phyloP scores from a whole-genome alignment of 2,888 invertebrate species.

The Amblyjoppa fuscipennis region DNA sequence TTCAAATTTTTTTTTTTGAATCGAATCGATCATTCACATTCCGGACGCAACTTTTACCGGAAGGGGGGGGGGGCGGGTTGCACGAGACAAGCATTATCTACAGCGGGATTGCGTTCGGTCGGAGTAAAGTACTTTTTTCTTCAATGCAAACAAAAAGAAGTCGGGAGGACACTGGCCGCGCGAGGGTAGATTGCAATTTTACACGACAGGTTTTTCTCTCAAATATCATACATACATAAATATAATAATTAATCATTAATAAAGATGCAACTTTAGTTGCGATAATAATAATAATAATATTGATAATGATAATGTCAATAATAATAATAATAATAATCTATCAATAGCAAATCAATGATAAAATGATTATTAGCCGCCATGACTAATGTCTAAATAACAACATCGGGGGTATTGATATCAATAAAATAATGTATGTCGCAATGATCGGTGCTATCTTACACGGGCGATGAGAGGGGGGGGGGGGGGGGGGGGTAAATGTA shows the following conservation, averaged over 20 bases:
- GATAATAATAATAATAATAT: constrained; percentile 70
- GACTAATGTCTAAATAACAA: constrained; percentile 59
- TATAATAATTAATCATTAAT: constrained; percentile 79
- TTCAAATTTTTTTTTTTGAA: not conserved
- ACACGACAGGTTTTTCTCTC: constrained; percentile 75
- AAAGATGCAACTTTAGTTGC: constrained; percentile 65
- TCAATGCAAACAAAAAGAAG: constrained; percentile 37
- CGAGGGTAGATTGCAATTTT: constrained; percentile 76
- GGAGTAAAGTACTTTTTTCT: constrained; percentile 72
- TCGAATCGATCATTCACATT: constrained; percentile 39
- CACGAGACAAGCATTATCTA: constrained; percentile 81
- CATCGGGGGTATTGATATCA: constrained; percentile 39
- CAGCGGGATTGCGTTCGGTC: constrained; percentile 72
- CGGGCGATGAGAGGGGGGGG: constrained; percentile 45
- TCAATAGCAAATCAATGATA: constrained; percentile 60
- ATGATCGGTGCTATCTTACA: constrained; percentile 72
- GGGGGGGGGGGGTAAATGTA: constrained; percentile 19
- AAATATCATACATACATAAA: constrained; percentile 74
- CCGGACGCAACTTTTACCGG: constrained; percentile 52
- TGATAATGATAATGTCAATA: constrained; percentile 63
- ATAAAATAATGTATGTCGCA: constrained; percentile 68
- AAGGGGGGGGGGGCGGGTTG: constrained; percentile 51
- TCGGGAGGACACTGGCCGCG: constrained; percentile 52
- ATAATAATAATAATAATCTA: constrained; percentile 70
- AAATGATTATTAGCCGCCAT: constrained; percentile 59